phyloP scores from a whole-genome alignment of 2,113 vertebrate species.

The Tyto alba region DNA sequence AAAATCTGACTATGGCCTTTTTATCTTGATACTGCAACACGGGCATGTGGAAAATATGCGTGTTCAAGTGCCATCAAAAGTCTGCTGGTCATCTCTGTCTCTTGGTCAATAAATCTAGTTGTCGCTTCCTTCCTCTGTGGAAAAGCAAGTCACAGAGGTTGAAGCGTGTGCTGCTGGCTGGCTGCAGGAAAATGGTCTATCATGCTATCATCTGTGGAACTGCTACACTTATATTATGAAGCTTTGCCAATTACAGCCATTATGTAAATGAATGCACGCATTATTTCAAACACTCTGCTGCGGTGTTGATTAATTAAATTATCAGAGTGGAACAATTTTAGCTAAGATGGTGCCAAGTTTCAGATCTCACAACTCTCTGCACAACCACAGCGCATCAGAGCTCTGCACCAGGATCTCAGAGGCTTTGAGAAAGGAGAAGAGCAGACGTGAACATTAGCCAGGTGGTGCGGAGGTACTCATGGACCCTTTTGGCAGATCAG shows the following conservation, averaged over 20 bases:
- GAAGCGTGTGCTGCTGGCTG: not conserved
- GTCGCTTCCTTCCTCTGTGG: not conserved
- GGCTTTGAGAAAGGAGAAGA: not conserved
- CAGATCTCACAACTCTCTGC: not conserved
- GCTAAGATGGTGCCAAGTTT: conserved; percentile 44
- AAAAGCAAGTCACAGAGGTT: conserved; percentile 26
- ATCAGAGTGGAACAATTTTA: conserved; percentile 59
- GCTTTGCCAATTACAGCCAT: conserved; percentile 56
- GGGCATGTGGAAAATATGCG: not conserved
- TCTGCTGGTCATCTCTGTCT: not conserved
- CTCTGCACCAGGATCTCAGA: not conserved
- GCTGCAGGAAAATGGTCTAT: not conserved
- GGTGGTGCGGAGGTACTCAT: not conserved
- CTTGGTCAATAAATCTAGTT: conserved; percentile 12
- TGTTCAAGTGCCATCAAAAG: not conserved
- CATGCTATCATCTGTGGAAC: not conserved
- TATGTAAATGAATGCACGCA: conserved; percentile 59
- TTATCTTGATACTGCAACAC: not conserved
- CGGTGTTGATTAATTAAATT: conserved; percentile 65
- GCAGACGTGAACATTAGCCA: not conserved
- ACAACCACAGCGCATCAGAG: not conserved
- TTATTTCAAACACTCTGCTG: conserved; percentile 61
- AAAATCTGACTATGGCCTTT: not conserved
- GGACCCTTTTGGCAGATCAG: not conserved
- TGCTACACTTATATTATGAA: conserved; percentile 12